Evolutionary conservation across 2,888 invertebrate species (phyloP).

Genomic region (Leptodirus hochenwartii): DNA sequence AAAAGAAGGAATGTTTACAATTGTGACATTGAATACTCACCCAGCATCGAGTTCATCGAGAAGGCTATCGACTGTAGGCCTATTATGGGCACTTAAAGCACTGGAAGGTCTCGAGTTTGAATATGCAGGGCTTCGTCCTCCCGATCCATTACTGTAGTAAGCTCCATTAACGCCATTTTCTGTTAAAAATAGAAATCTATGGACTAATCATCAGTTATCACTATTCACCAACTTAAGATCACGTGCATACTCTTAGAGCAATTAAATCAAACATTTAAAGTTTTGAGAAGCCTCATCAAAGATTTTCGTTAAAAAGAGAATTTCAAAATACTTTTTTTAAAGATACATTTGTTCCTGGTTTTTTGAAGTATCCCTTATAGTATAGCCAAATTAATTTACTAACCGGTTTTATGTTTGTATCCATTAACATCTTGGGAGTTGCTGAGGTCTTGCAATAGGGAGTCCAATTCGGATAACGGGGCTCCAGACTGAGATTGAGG

Average conservation of each 20-base stretch:
- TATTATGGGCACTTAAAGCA: constrained; percentile 27
- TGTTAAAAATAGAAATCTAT: constrained; percentile 10
- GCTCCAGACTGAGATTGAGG: constrained; percentile 15
- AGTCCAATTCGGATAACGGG: constrained; percentile 70
- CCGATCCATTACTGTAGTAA: constrained; percentile 21
- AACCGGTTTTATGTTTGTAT: constrained; percentile 17
- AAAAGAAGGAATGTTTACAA: too few relatives aligned
- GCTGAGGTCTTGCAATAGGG: constrained; percentile 79
- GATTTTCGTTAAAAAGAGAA: constrained; percentile 6
- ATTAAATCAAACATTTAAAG: too few relatives aligned
- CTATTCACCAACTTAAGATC: too few relatives aligned
- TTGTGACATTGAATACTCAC: constrained; percentile 28
- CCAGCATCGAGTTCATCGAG: constrained; percentile 74
- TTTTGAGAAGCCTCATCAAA: too few relatives aligned
- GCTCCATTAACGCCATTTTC: constrained; percentile 23
- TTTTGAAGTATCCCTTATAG: background rate
- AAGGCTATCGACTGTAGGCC: constrained; percentile 77
- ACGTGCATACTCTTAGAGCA: too few relatives aligned
- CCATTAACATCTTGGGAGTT: constrained; percentile 32
- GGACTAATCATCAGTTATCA: too few relatives aligned
- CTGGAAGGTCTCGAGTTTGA: constrained; percentile 23
- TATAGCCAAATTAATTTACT: constrained; percentile 7
- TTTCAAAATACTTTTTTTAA: constrained; percentile 1
- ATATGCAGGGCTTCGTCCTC: constrained; percentile 23
- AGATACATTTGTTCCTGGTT: background rate